Evolutionary conservation across 1,140 invertebrate species (phyloP).

Genomic region (Drosophila littoralis): DNA sequence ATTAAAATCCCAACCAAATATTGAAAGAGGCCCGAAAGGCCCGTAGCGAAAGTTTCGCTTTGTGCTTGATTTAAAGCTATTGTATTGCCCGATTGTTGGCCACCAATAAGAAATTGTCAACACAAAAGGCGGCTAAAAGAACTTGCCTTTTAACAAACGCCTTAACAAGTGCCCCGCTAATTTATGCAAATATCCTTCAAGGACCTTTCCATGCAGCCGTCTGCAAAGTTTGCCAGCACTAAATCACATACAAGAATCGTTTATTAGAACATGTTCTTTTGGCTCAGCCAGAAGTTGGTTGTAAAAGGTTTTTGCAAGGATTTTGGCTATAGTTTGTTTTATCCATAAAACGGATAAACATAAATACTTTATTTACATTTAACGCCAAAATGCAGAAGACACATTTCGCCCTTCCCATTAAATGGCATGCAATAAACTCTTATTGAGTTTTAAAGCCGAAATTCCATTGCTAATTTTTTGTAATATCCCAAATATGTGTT

Average conservation of each 20-base stretch:
- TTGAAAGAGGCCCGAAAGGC: conserved; percentile 42
- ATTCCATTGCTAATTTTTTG: no score
- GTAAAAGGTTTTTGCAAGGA: background rate
- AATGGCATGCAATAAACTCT: no score
- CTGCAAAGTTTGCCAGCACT: conserved; percentile 61
- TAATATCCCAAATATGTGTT: no score
- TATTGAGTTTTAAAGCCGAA: no score
- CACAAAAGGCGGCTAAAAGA: conserved; percentile 21
- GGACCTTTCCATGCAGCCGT: conserved; percentile 41
- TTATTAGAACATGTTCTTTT: conserved; percentile 18
- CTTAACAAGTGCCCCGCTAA: conserved; percentile 57
- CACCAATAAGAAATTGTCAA: conserved; percentile 16
- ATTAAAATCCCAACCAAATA: conserved; percentile 66
- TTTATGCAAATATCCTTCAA: conserved; percentile 68
- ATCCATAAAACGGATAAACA: background rate
- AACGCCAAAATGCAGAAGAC: no score
- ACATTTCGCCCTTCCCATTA: no score
- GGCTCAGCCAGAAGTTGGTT: background rate
- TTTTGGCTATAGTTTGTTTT: background rate
- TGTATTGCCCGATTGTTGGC: conserved; percentile 31
- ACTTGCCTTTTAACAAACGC: conserved; percentile 25
- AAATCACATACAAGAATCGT: conserved; percentile 54
- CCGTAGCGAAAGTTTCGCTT: background rate
- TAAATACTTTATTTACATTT: no score
- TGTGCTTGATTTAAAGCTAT: conserved; percentile 36